Base-by-base conservation (phyloP, 2,797 vertebrate species). In the Ibycter americanus region DNA sequence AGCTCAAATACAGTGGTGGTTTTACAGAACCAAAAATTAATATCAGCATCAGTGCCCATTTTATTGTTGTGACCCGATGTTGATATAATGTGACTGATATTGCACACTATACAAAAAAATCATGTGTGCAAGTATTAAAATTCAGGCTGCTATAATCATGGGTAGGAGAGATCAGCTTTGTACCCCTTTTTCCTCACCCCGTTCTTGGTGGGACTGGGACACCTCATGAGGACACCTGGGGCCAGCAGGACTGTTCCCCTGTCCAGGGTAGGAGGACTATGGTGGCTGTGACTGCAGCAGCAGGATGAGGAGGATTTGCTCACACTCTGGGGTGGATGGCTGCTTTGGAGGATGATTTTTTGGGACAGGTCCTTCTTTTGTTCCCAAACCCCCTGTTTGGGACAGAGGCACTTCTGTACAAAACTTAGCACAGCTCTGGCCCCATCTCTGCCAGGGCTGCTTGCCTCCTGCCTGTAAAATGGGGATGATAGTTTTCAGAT, bases 321-420 rank as follows among this genome's bases (percentile, higher is more conserved):
- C 6, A 3, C 71, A 54, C 15, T 72, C n/a, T 0, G 1, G 42
- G 12, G 6, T 71, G 11, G 15, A 65, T 0, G 4, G 9, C 22
- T 0, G 2, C 31, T 89, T 54, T 55, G 29, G 67, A 91, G 63
- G 32, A 22, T 8, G 11, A 46, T 16, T 66, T 91, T 82, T 55
- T 25, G 51, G 18, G 32, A 9, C 27, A 90, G 17, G 15, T 40
- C 51, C 10, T 82, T 76, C 73, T 92, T 77, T 44, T 13, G 6
- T 67, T 6, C 36, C n/a, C 0, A 80, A 8, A 47, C 14, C 6
- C 16, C 11, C 9, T 54, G 40, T 10, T 3, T 79, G 58, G 51
- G 54, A 59, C 32, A 89, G 73, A 90, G 25, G 14, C 0, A 0
- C 8, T 52, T 86, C 54, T 34, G 4, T 38, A 36, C 19, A 62